phyloP scores from a whole-genome alignment of 2,888 invertebrate genomes.

The Hypselothyrea guttata region DNA sequence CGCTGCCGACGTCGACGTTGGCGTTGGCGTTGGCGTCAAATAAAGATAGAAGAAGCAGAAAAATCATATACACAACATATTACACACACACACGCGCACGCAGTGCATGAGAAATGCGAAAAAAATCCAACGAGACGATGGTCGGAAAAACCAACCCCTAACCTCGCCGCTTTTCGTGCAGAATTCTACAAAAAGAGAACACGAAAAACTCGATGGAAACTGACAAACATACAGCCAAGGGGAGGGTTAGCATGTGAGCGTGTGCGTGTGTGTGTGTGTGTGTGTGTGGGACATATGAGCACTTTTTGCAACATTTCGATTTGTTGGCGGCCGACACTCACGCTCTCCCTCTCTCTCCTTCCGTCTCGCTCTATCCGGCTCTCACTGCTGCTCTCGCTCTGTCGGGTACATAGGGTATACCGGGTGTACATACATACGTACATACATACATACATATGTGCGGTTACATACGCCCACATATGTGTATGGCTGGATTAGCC shows the following conservation, averaged over 20 bases:
- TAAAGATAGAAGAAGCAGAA: slow-evolving; percentile 31
- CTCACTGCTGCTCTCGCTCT: slow-evolving; percentile 38
- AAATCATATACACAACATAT: slow-evolving; percentile 76
- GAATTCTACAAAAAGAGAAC: slow-evolving; percentile 45
- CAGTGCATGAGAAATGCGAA: slow-evolving; percentile 55
- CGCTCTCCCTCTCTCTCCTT: too few species aligned
- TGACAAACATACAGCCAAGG: slow-evolving; percentile 46
- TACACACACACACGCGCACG: slow-evolving; percentile 51
- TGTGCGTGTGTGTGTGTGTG: slow-evolving; percentile 30
- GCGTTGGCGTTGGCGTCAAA: slow-evolving; percentile 42
- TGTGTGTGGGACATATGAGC: slow-evolving; percentile 64
- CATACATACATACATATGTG: slow-evolving; percentile 36
- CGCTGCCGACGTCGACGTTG: slow-evolving; percentile 17
- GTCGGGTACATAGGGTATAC: slow-evolving; percentile 32
- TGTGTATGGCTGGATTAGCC: slow-evolving; percentile 52
- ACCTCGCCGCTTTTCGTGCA: slow-evolving; percentile 52
- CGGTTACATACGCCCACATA: slow-evolving; percentile 66
- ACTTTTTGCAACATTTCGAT: slow-evolving; percentile 78
- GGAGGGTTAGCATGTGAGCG: slow-evolving; percentile 54
- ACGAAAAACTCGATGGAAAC: slow-evolving; percentile 50
- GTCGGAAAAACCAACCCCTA: slow-evolving; percentile 75
- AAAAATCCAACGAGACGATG: slow-evolving; percentile 58
- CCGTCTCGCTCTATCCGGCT: too few species aligned
- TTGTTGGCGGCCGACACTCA: slow-evolving; percentile 64
- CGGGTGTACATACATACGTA: slow-evolving; percentile 30